A percentile compares a stretch with the other conserved stretches of the same genome.
These are phyloP conservation scores for Meiosimyza decipiens DNA, from an alignment of 2,888 invertebrate genomes.

Conservation along the genomic window DNA sequence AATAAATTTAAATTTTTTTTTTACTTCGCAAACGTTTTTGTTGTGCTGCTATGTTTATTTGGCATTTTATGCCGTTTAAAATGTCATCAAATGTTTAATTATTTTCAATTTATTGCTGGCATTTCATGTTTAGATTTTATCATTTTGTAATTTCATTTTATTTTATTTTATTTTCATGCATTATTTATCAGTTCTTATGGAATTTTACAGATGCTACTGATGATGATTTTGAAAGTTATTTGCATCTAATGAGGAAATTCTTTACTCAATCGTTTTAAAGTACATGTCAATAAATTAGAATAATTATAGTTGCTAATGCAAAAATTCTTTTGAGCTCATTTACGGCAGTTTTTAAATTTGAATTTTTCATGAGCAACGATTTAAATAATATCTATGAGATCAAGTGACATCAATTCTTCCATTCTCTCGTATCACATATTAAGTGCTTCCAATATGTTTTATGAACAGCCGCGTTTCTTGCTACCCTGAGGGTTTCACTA, in stretches of 20 bases:
- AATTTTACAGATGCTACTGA: not conserved
- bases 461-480: too few species aligned
- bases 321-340: too few species aligned
- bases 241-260: not conserved
- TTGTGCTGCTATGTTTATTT: not conserved
- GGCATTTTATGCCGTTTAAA: constrained; percentile 1
- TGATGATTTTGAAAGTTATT: not conserved
- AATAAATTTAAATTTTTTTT: not conserved
- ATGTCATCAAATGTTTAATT: constrained; percentile 37
- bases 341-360: too few species aligned
- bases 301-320: too few species aligned
- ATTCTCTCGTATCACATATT: too few species aligned
- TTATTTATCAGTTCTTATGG: constrained; percentile 19
- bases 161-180: constrained; percentile 13
- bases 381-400: too few species aligned
- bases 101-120: constrained; percentile 28
- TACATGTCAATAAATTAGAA: too few species aligned
- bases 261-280: too few species aligned
- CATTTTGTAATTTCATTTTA: constrained; percentile 4
- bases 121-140: constrained; percentile 21
- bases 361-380: too few species aligned
- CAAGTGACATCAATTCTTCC: too few species aligned
- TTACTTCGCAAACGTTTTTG: not conserved
- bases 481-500: too few species aligned
- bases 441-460: too few species aligned